A percentile compares a stretch with the other conserved stretches of the same genome.
These are phyloP conservation scores for Gryllus bimaculatus DNA, from an alignment of 1,140 invertebrate genomes.

Conservation along the genomic window DNA sequence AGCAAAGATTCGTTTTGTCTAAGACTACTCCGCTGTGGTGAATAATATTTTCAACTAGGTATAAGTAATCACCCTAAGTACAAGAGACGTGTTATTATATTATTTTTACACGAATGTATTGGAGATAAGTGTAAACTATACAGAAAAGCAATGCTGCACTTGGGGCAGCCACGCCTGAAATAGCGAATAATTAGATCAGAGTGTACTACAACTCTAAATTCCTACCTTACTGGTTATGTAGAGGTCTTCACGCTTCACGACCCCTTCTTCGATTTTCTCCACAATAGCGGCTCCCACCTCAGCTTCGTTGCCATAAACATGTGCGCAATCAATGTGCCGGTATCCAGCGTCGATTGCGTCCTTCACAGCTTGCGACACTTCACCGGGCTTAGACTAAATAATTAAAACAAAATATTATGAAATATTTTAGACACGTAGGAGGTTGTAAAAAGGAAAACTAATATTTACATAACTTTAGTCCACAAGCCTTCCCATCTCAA, in stretches of 20 bases:
- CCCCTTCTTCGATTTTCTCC: conserved; percentile 58
- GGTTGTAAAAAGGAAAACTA: no score
- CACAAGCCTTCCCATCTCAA: no score
- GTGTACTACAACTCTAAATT: no score
- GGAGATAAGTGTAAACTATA: no score
- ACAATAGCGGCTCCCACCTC: conserved; percentile 71
- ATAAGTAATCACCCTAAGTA: no score
- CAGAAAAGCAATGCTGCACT: no score
- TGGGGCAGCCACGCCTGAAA: not conserved
- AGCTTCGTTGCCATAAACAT: conserved; percentile 70
- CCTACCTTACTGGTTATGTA: conserved; percentile 35
- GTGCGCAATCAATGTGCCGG: conserved; percentile 75
- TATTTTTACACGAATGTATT: no score
- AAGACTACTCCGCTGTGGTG: no score
- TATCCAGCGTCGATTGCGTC: conserved; percentile 68
- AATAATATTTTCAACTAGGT: no score
- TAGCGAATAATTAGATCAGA: not conserved
- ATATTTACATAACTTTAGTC: no score
- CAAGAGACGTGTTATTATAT: no score
- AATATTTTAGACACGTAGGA: not conserved
- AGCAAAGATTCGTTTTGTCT: no score
- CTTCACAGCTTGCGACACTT: conserved; percentile 64
- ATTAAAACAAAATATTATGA: not conserved
- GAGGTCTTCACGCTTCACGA: conserved; percentile 55
- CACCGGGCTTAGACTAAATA: conserved; percentile 55